phyloP scores from a whole-genome alignment of 2,888 invertebrate species.

The Agrilus cyanescens region DNA sequence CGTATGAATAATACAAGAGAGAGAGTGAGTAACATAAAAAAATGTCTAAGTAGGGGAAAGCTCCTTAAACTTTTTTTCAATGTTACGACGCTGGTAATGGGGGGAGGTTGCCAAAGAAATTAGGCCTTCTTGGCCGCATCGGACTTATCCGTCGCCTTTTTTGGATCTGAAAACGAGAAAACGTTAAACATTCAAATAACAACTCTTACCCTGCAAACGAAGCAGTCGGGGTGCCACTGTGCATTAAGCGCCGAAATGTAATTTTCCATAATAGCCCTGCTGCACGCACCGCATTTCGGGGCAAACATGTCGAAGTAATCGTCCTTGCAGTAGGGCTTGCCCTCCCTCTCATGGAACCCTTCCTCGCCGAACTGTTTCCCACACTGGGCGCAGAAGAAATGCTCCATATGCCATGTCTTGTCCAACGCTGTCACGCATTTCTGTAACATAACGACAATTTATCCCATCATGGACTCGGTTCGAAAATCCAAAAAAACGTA shows the following conservation, averaged over 20 bases:
- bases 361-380: slow-evolving; percentile 95
- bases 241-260: slow-evolving; percentile 95
- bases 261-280: slow-evolving; percentile 92
- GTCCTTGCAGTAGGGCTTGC: slow-evolving; percentile 89
- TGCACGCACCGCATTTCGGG: slow-evolving; percentile 94
- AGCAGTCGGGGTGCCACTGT: slow-evolving; percentile 98
- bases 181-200: neutral
- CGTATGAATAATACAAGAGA: too few species aligned
- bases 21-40: too few species aligned
- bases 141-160: too few species aligned
- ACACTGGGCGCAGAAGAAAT: slow-evolving; percentile 97
- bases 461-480: neutral
- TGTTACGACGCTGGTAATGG: too few species aligned
- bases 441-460: slow-evolving; percentile 43
- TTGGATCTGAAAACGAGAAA: neutral
- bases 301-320: slow-evolving; percentile 98
- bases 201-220: slow-evolving; percentile 88
- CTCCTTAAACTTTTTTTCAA: too few species aligned
- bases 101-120: too few species aligned
- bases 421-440: slow-evolving; percentile 98
- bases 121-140: too few species aligned
- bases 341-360: slow-evolving; percentile 93
- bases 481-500: slow-evolving; percentile 42
- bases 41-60: too few species aligned
- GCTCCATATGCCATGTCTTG: slow-evolving; percentile 98